Evolutionary conservation across 2,113 vertebrate species (phyloP).

Genomic region (Bothrops jararaca): DNA sequence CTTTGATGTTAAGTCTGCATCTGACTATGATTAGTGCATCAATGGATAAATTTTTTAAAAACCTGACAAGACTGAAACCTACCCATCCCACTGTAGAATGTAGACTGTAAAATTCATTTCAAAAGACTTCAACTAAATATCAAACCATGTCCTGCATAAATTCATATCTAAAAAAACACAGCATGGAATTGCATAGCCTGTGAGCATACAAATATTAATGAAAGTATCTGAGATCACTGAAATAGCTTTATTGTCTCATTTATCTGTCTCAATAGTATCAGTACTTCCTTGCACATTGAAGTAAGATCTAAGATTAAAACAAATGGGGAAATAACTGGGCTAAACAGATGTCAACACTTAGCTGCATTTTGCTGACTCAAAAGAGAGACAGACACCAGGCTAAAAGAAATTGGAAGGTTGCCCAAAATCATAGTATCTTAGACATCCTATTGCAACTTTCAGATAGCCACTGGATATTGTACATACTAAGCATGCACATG

Average conservation of each 20-base stretch:
- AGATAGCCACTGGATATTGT: not conserved
- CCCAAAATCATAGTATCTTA: not conserved
- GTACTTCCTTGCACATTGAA: not conserved
- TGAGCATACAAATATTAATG: constrained; percentile 17
- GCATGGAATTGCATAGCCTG: constrained; percentile 13
- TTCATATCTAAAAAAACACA: not conserved
- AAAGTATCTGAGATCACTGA: constrained; percentile 36
- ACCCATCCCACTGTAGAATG: not conserved
- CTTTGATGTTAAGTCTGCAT: not conserved
- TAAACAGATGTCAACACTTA: not conserved
- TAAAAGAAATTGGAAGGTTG: not conserved
- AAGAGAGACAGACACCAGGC: not conserved
- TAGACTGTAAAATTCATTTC: not conserved
- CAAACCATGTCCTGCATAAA: not conserved
- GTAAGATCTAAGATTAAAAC: not conserved
- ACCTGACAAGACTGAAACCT: not conserved
- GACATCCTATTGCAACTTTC: not conserved
- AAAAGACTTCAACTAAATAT: constrained; percentile 26
- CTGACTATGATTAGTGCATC: not conserved
- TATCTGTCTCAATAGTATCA: constrained; percentile 29
- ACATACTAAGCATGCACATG: not conserved
- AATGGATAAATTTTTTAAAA: not conserved
- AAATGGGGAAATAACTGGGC: not conserved
- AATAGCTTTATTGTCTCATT: constrained; percentile 28
- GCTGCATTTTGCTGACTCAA: not conserved